These are phyloP conservation scores for Notothenia coriiceps DNA, from an alignment of 2,113 vertebrate genomes.

Conservation along the genomic window DNA sequence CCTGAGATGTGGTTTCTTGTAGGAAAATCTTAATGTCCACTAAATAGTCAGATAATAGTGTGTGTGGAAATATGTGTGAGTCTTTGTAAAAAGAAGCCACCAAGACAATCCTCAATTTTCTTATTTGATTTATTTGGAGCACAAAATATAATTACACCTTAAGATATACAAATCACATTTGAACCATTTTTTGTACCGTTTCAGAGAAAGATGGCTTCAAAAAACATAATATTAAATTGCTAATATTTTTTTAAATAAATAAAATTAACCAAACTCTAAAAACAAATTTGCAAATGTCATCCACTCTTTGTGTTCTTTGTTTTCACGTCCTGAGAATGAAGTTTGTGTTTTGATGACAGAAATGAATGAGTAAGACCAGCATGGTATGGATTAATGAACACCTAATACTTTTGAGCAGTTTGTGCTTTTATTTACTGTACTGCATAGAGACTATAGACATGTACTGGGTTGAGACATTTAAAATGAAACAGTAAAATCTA, in stretches of 20 bases:
- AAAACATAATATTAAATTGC: conserved; percentile 73
- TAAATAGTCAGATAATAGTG: conserved; percentile 6
- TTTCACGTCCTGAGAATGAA: conserved; percentile 75
- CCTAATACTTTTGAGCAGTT: conserved; percentile 59
- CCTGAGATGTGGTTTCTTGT: conserved; percentile 25
- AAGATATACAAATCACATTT: conserved; percentile 83
- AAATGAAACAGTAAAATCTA: conserved; percentile 53
- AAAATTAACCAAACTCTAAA: conserved; percentile 75
- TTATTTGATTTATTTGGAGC: conserved; percentile 81
- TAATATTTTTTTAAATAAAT: conserved; percentile 82
- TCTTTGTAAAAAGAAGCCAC: background rate
- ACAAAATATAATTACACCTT: conserved; percentile 86
- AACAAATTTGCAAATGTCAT: conserved; percentile 65
- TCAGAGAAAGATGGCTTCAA: conserved; percentile 72
- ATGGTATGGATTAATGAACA: conserved; percentile 42
- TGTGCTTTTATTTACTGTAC: conserved; percentile 77
- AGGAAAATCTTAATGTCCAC: conserved; percentile 35
- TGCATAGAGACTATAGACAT: conserved; percentile 78
- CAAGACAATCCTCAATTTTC: conserved; percentile 23
- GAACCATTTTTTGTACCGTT: conserved; percentile 74
- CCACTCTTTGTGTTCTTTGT: conserved; percentile 67
- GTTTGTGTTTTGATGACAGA: conserved; percentile 52
- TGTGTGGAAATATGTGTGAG: too few species aligned
- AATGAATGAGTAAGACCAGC: conserved; percentile 48
- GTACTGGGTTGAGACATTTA: conserved; percentile 48